Evolutionary conservation across 2,113 vertebrate species (phyloP), one percentile per base, ranked within the genome.

Genomic region (Laticauda laticaudata): DNA sequence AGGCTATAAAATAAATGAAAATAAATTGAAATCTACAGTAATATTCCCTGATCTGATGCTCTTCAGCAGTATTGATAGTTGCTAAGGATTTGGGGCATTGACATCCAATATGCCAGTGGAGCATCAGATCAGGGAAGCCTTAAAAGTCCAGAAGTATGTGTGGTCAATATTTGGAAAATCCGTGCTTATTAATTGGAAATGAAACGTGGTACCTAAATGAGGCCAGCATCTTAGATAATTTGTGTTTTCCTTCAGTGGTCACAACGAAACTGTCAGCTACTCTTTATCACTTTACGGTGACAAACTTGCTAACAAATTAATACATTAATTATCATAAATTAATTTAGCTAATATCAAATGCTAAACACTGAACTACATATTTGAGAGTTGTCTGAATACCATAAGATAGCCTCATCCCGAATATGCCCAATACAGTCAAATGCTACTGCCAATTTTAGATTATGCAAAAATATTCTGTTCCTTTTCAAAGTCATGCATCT

Each of bases 381-480:
- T 87, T 86, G 0, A 18, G 61, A 11, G 34, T 39, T 95, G 54
- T 87, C 92, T 95, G 91, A 81, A 43, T n/a, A 5, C 29, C 69
- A 90, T 51, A 53, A 89, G 55, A 91, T 18, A 26, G 0, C 64
- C 90, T 51, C 55, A 93, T 14, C 87, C 75, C 45, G 0, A 85
- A 91, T 88, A 45, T 94, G 94, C 93, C 89, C 94, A 91, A 81
- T 1, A n/a, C 64, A 69, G 64, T 69, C 61, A 69, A 14, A 75
- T 39, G 15, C 5, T n/a, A 39, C 15, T 81, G 34, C 18, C 34
- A 43, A 81, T 43, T 18, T 81, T 81, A 43, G 34, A 81, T 39
- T 39, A 81, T 81, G 5, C n/a, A 39, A 39, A 39, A 81, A 81
- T 8, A 81, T 81, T 81, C 69, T 2, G 20, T 81, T 75, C 69